phyloP scores from a whole-genome alignment of 2,113 vertebrate genomes.

The Illadopsis cleaveri region DNA sequence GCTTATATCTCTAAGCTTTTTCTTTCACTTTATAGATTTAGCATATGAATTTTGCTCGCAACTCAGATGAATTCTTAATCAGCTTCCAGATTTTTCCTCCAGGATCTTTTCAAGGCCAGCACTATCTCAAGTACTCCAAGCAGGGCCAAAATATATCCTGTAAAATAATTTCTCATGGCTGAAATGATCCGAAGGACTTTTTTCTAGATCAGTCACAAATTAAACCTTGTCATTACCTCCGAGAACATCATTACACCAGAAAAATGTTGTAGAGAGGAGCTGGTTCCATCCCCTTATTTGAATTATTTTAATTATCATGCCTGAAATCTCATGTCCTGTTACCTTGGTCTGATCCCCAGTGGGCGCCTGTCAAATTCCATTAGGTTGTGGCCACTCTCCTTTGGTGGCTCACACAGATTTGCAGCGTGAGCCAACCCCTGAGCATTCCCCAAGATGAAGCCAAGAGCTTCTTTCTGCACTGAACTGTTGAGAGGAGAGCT shows the following conservation, averaged over 20 bases:
- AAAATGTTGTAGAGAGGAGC: background rate
- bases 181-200: background rate
- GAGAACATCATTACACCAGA: accelerated
- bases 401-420: background rate
- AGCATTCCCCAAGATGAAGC: background rate
- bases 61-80: background rate
- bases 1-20: background rate
- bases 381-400: background rate
- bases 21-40: background rate
- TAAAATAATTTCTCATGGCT: accelerated
- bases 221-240: background rate
- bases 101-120: background rate
- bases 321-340: background rate
- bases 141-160: background rate
- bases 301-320: slow-evolving; percentile 39
- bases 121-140: background rate
- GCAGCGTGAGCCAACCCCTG: background rate
- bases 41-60: background rate
- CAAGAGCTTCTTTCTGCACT: background rate
- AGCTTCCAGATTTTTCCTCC: background rate
- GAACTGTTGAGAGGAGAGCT: background rate
- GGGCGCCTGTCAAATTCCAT: slow-evolving; percentile 46
- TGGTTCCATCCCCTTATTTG: background rate
- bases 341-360: background rate
- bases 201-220: background rate